Evolutionary conservation across 2,888 invertebrate species (phyloP).

Genomic region (Tachystola acroxantha): DNA sequence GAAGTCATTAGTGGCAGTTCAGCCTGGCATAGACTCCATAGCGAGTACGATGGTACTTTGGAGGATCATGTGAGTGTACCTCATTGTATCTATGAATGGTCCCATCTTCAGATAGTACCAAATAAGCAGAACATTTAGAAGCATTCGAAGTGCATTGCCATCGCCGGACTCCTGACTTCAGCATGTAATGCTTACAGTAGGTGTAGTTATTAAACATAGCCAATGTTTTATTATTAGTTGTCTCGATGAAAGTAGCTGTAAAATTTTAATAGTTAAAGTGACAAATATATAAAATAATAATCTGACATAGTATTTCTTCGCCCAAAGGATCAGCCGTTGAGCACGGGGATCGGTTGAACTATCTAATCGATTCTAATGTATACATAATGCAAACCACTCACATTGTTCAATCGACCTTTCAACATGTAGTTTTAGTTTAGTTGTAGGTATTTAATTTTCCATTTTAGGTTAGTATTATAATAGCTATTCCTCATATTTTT

Average conservation of each 20-base stretch:
- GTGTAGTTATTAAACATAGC: conserved; percentile 21
- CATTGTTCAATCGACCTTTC: too few species aligned
- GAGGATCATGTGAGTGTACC: conserved; percentile 24
- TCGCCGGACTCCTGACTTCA: conserved; percentile 20
- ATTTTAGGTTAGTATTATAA: too few species aligned
- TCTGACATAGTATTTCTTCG: too few species aligned
- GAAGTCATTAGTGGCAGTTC: too few species aligned
- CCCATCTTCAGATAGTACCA: conserved; percentile 20
- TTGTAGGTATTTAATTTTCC: too few species aligned
- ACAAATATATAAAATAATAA: conserved; percentile 2
- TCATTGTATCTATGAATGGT: conserved; percentile 17
- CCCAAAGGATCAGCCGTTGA: too few species aligned
- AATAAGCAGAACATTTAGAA: conserved; percentile 23
- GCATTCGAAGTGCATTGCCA: conserved; percentile 25
- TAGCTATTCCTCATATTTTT: too few species aligned
- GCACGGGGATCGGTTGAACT: too few species aligned
- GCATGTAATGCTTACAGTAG: conserved; percentile 22
- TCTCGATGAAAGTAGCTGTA: background rate
- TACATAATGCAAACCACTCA: too few species aligned
- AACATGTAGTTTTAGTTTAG: too few species aligned
- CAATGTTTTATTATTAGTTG: conserved; percentile 11
- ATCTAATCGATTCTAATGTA: too few species aligned
- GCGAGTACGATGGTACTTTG: conserved; percentile 13
- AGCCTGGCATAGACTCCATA: conserved; percentile 15
- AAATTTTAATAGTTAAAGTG: too few species aligned